Conservation (phyloP, 2,113 vertebrate species). For the Rhabdornis inornatus region DNA sequence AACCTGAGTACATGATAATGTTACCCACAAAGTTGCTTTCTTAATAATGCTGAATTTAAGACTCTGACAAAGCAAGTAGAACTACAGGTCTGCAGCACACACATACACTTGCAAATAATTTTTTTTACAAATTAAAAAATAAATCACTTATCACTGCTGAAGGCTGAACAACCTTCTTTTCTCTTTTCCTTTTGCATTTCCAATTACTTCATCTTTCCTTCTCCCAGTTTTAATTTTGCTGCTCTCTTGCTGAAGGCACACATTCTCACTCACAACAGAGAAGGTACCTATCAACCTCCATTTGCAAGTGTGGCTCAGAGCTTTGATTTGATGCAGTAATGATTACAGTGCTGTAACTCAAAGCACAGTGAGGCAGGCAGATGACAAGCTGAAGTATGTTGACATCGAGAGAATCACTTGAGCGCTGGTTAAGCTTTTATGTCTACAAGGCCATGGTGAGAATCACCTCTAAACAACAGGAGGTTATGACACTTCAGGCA, state of each 20-base stretch:
- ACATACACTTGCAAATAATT: background rate
- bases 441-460: background rate
- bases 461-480: background rate
- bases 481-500: background rate
- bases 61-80: background rate
- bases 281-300: background rate
- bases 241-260: background rate
- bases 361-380: background rate
- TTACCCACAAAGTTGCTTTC: background rate
- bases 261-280: accelerated
- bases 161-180: background rate
- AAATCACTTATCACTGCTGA: background rate
- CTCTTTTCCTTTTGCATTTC: background rate
- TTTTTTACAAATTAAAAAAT: background rate
- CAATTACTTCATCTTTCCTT: background rate
- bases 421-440: background rate
- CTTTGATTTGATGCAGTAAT: background rate
- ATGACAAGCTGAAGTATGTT: background rate
- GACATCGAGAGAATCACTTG: background rate
- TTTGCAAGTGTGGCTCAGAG: background rate
- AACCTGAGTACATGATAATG: background rate
- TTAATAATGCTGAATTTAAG: background rate
- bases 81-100: background rate
- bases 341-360: background rate
- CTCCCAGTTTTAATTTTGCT: background rate